Evolutionary conservation across 37 sponge, comb jelly and placozoan species (phyloP), one percentile per base, ranked within the genome.

Genomic region (Ephydatia muelleri): DNA sequence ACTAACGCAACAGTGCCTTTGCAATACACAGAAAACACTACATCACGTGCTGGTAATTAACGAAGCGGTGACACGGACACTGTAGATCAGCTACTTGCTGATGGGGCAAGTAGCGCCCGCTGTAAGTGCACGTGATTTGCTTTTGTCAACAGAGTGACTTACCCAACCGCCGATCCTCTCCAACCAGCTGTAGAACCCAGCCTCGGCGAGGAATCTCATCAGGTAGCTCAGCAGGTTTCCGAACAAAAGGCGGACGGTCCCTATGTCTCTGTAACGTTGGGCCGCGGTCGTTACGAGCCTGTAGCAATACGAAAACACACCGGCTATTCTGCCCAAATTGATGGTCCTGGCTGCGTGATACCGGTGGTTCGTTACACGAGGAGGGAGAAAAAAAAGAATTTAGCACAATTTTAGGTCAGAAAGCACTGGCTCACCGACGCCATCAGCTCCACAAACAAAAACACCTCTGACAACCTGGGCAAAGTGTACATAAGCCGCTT

Each of bases 251-350:
- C 30, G 32, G 32, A 14, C 32, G 16, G 30, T 71, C 5, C 0
- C 1, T 21, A 33, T 34, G 72, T 71, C 35, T 11, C 32, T 33
- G 32, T 71, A 33, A 6, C 35, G 30, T 71, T 71, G 72, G 1
- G 32, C 72, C 32, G 30, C 30, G 28, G 32, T 14, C 9, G 32
- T 34, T 31, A 31, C 30, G 1, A 71, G 32, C 14, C 72, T 31
- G 72, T 34, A 71, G 16, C 72, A 71, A 21, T 34, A 71, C 14
- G 32, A 31, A 21, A 71, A 33, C 14, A 71, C 72, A 1, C 32
- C 72, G 12, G 72, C 72, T 71, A 71, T 33, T 71, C 72, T 31
- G 32, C 72, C 72, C 30, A 33, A 33, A 71, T 31, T 71, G 72
- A 71, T 34, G 13, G 32, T 71, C 30, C 32, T 33, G 5, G 72